A percentile compares a stretch with the other conserved stretches of the same genome.
Evolutionary conservation across 2,797 vertebrate genomes (phyloP).

Genomic region (Thalassophryne amazonica): DNA sequence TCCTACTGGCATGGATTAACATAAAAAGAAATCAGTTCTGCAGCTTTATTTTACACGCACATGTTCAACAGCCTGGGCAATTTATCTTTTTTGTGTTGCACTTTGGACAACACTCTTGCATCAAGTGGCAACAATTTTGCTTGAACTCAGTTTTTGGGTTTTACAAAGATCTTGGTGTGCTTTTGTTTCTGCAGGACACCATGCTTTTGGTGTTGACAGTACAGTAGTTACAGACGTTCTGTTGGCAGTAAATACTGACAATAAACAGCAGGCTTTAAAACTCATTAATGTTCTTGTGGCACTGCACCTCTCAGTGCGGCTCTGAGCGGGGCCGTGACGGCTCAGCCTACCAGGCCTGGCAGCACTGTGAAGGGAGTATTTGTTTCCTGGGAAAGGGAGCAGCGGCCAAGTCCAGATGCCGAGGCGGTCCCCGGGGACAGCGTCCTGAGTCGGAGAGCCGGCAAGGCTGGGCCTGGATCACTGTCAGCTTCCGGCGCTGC

Average conservation of each 20-base stretch:
- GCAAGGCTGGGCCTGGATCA: constrained; percentile 68
- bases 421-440: constrained; percentile 80
- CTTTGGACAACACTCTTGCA: too few species aligned
- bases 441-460: constrained; percentile 76
- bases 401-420: constrained; percentile 90
- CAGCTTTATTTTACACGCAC: too few species aligned
- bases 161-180: too few species aligned
- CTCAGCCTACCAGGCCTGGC: constrained; percentile 63
- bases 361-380: constrained; percentile 77
- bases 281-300: constrained; percentile 28
- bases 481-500: constrained; percentile 70
- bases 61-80: too few species aligned
- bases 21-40: too few species aligned
- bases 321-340: constrained; percentile 22
- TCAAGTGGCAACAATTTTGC: too few species aligned
- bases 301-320: constrained; percentile 36
- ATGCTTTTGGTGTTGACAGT: background rate
- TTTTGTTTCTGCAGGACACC: background rate
- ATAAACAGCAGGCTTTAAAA: too few species aligned
- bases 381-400: constrained; percentile 91
- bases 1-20: too few species aligned
- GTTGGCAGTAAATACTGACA: constrained; percentile 4
- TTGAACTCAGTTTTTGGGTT: too few species aligned
- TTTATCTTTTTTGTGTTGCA: too few species aligned
- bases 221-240: background rate